A percentile compares a stretch with the other conserved stretches of the same genome.
Conservation (phyloP, 2,113 vertebrate species). For the Sminthopsis crassicaudata region DNA sequence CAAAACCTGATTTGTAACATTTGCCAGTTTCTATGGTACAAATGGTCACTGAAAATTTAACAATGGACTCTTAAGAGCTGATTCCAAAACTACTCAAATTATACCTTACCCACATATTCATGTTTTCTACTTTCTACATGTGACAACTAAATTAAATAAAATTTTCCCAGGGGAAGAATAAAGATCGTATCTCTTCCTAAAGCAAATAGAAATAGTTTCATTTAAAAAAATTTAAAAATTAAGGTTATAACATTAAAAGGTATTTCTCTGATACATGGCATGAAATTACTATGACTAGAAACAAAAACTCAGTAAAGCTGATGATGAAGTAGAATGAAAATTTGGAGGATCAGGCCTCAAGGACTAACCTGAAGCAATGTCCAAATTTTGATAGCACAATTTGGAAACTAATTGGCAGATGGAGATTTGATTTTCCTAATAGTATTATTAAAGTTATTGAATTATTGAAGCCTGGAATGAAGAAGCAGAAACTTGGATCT, state of each 20-base stretch:
- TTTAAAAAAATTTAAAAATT: not conserved
- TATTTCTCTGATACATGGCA: not conserved
- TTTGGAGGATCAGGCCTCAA: not conserved
- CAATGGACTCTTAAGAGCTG: not conserved
- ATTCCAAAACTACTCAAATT: not conserved
- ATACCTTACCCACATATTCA: not conserved
- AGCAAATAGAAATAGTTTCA: not conserved
- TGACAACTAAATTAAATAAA: not conserved
- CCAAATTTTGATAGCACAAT: constrained; percentile 46
- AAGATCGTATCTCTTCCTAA: not conserved
- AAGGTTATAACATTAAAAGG: not conserved
- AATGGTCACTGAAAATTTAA: not conserved
- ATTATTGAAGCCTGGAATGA: constrained; percentile 9
- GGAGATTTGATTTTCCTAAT: constrained; percentile 27
- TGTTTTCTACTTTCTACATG: not conserved
- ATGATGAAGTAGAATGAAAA: constrained; percentile 1
- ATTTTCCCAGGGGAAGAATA: not conserved
- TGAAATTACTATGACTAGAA: not conserved
- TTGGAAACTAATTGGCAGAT: constrained; percentile 11
- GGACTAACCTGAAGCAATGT: not conserved
- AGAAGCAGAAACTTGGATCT: not conserved
- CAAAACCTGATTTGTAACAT: not conserved
- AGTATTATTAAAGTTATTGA: constrained; percentile 16
- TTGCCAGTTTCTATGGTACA: not conserved
- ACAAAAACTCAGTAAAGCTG: not conserved